A percentile compares a stretch with the other conserved stretches of the same genome.
These are phyloP conservation scores for Phalacrocorax pelagicus DNA, from an alignment of 2,113 vertebrate species.

Conservation along the genomic window DNA sequence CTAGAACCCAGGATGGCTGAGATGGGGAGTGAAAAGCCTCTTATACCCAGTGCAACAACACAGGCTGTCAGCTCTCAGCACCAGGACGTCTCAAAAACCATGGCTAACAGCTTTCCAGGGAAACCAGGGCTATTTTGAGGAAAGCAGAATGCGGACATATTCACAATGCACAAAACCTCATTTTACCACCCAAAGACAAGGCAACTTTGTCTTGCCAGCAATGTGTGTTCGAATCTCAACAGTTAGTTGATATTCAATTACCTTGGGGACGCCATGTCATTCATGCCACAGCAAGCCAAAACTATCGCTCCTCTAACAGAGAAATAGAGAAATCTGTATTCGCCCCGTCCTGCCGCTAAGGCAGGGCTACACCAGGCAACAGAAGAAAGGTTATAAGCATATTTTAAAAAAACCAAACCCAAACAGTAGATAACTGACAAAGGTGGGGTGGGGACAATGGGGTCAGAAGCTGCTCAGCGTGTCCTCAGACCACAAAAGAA, in stretches of 20 bases:
- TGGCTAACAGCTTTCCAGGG: background rate
- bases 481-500: background rate
- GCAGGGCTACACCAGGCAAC: background rate
- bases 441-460: background rate
- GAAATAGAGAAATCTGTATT: slow-evolving; percentile 13
- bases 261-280: slow-evolving; percentile 39
- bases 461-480: background rate
- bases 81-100: background rate
- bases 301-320: slow-evolving; percentile 15
- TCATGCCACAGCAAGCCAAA: background rate
- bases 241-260: slow-evolving; percentile 30
- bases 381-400: background rate
- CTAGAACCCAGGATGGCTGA: background rate
- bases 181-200: slow-evolving; percentile 47
- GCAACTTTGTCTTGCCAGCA: slow-evolving; percentile 52
- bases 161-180: background rate
- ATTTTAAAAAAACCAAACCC: background rate
- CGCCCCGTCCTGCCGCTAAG: background rate
- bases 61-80: slow-evolving; percentile 29
- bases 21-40: slow-evolving; percentile 40
- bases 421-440: background rate
- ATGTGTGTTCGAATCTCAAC: background rate
- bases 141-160: background rate
- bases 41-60: background rate
- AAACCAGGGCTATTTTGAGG: background rate